Conservation (phyloP, 2,888 invertebrate genomes). For the Leucoma salicis region DNA sequence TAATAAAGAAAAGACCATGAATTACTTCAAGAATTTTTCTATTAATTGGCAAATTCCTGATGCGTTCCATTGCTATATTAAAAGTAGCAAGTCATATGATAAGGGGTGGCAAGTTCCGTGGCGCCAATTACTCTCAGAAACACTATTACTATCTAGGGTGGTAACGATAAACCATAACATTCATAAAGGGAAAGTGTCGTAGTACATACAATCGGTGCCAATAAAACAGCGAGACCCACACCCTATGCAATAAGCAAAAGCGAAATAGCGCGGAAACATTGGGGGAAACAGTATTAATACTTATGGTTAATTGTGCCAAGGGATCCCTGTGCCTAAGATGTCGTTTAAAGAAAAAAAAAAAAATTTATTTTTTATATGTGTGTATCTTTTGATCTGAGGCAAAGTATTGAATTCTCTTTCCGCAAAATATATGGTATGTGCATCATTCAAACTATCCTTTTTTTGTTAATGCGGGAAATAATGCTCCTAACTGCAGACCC, state of each 20-base stretch:
- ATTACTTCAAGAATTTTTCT: slow-evolving; percentile 14
- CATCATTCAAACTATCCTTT: too few species aligned
- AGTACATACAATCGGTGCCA: slow-evolving; percentile 74
- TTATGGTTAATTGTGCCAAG: slow-evolving; percentile 77
- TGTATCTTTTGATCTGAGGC: not conserved
- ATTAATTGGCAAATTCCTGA: slow-evolving; percentile 24
- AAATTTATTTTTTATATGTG: not conserved
- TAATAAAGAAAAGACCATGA: too few species aligned
- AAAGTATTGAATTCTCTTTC: not conserved
- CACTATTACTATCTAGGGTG: slow-evolving; percentile 46
- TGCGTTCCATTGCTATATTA: slow-evolving; percentile 22
- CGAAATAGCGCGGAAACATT: slow-evolving; percentile 77
- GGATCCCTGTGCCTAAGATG: slow-evolving; percentile 52
- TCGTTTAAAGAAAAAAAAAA: slow-evolving; percentile 26
- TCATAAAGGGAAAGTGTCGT: slow-evolving; percentile 76
- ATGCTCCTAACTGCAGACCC: too few species aligned
- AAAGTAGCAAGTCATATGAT: slow-evolving; percentile 33
- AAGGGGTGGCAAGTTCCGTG: slow-evolving; percentile 35
- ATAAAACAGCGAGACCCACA: slow-evolving; percentile 70
- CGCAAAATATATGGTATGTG: too few species aligned
- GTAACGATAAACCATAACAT: slow-evolving; percentile 66
- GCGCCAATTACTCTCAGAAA: slow-evolving; percentile 45
- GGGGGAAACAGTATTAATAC: slow-evolving; percentile 80
- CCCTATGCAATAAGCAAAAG: slow-evolving; percentile 75
- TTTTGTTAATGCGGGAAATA: too few species aligned